Evolutionary conservation across 2,113 vertebrate species (phyloP).

Genomic region (Motacilla alba): DNA sequence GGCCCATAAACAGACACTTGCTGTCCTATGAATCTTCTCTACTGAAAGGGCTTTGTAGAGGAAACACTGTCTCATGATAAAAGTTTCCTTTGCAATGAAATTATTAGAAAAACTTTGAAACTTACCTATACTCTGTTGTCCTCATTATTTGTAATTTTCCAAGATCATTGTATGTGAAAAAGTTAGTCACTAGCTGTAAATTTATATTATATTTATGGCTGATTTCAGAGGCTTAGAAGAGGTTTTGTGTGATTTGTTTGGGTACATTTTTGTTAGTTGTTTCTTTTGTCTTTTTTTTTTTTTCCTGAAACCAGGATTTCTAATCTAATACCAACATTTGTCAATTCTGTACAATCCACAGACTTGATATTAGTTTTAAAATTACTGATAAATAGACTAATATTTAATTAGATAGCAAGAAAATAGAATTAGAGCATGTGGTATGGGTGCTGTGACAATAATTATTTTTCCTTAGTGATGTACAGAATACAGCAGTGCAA

Average conservation of each 20-base stretch:
- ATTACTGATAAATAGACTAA: background rate
- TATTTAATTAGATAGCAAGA: background rate
- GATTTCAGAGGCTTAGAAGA: background rate
- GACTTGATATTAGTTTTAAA: background rate
- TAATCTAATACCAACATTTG: background rate
- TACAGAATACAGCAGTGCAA: background rate
- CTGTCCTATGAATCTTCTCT: background rate
- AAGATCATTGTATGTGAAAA: background rate
- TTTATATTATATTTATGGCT: background rate
- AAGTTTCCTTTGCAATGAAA: background rate
- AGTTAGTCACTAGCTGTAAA: background rate
- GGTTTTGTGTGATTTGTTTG: background rate
- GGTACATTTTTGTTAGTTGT: accelerated
- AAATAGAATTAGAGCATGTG: background rate
- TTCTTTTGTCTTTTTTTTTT: background rate
- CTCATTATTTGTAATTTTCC: background rate
- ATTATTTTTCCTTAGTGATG: background rate
- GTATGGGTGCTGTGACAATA: background rate
- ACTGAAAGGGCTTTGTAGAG: background rate
- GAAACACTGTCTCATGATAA: accelerated
- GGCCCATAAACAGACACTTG: background rate
- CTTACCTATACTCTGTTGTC: background rate
- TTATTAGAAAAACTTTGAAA: background rate
- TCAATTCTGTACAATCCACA: background rate
- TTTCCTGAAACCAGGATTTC: background rate